Percentiles rank a stretch among this genome's conserved stretches.
phyloP scores from a whole-genome alignment of 1,140 invertebrate genomes.

The Polyergus mexicanus region DNA sequence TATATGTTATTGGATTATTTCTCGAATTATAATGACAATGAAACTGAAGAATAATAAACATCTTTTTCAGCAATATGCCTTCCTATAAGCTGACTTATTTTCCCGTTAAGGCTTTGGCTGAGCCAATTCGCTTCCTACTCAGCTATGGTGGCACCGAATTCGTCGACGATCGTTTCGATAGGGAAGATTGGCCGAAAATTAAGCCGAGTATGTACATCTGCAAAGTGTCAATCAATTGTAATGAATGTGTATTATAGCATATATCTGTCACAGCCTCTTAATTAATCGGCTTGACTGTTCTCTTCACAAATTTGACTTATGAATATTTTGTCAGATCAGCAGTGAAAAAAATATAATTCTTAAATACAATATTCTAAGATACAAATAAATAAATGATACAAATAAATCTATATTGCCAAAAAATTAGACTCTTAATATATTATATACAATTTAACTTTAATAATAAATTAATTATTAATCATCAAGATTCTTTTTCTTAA shows the following conservation, averaged over 20 bases:
- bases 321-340: neutral
- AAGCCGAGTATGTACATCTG: constrained; percentile 83
- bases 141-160: constrained; percentile 91
- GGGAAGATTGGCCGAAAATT: constrained; percentile 87
- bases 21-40: too few species aligned
- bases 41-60: too few species aligned
- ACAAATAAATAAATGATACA: neutral
- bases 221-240: neutral
- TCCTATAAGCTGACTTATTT: constrained; percentile 90
- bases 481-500: neutral
- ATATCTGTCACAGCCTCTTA: neutral
- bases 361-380: too few species aligned
- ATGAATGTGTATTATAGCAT: neutral
- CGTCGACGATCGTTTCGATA: constrained; percentile 89
- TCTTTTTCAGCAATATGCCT: constrained; percentile 79
- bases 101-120: constrained; percentile 89
- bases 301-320: neutral
- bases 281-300: neutral
- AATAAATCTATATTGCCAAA: neutral
- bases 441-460: neutral
- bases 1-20: too few species aligned
- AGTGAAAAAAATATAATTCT: neutral
- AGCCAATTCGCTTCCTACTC: constrained; percentile 91
- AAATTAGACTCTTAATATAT: neutral
- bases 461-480: neutral